phyloP scores from a whole-genome alignment of 2,113 vertebrate genomes.

The Larimichthys polyactis region DNA sequence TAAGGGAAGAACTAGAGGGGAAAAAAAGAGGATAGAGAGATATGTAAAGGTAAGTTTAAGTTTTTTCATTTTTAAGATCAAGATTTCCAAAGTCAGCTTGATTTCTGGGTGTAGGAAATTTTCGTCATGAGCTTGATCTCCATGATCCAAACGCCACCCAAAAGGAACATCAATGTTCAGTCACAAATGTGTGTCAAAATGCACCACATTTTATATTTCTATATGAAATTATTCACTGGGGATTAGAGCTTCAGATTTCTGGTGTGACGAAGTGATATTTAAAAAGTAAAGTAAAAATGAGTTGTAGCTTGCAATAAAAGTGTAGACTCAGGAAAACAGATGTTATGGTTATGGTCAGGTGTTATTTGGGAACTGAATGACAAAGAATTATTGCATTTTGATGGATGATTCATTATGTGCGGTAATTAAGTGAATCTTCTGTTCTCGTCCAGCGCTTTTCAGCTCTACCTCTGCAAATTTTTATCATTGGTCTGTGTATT shows the following conservation, averaged over 20 bases:
- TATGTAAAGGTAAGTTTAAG: too few relatives aligned
- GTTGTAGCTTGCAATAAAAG: background rate
- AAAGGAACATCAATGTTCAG: background rate
- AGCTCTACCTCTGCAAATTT: background rate
- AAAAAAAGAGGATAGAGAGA: background rate
- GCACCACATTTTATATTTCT: background rate
- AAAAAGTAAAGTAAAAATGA: background rate
- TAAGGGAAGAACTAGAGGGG: conserved; percentile 94
- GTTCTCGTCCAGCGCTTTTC: background rate
- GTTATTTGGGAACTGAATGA: background rate
- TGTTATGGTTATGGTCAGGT: background rate
- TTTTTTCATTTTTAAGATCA: background rate
- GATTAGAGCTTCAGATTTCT: background rate
- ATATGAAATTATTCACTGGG: background rate
- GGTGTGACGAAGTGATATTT: background rate
- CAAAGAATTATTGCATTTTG: conserved; percentile 7
- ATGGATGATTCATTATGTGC: background rate
- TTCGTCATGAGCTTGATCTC: background rate
- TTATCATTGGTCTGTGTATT: background rate
- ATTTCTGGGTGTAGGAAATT: background rate
- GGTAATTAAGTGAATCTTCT: conserved; percentile 8
- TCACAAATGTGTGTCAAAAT: too few relatives aligned
- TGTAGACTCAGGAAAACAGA: conserved; percentile 23
- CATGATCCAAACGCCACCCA: background rate
- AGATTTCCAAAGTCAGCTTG: background rate